Evolutionary conservation across 92 coral and sea anemone species (phyloP), one percentile per base, ranked within the genome.

Genomic region (Palythoa grandiflora): DNA sequence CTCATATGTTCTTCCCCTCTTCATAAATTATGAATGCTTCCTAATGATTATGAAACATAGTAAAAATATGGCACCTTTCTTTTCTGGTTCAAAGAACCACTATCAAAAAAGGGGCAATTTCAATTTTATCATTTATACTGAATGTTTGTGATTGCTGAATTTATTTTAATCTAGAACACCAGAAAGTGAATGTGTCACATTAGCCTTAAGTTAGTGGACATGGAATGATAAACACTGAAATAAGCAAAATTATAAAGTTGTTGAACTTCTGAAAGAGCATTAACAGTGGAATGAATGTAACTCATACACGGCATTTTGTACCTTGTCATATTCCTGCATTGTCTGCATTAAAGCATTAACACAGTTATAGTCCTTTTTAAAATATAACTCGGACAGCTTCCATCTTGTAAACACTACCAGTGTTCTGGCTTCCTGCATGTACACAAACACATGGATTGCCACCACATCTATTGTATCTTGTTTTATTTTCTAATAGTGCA

Each of bases 211-310:
- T 65, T 71, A 71, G 76, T 71, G 1, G 76, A 38, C 76, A 71
- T 1, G 76, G 76, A 71, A 71, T 71, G 48, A 35, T 71, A 71
- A 71, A 71, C 76, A 21, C 37, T 21, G 50, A 72, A 72, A 72
- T 72, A 72, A 72, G 37, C 77, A 72, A 72, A 72, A 2, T 72
- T 72, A 72, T 71, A 47, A 35, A 71, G 76, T 71, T 73, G 52
- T 73, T 72, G 77, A 72, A 72, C 77, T 72, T 47, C 77, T 72
- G 77, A 72, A 72, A 63, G 28, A 28, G 28, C 0, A 28, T n/a
- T 61, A 16, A 61, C 68, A 61, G 20, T 50, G 35, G 75, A 28
- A 71, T 72, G 76, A 72, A 72, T 72, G 37, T 7, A 72, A 72
- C 48, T 72, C 76, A 7, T 72, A 38, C 77, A 73, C 77, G 38